Evolutionary conservation across 2,113 vertebrate genomes (phyloP), one percentile per base, ranked within the genome.

Genomic region (Tautogolabrus adspersus): DNA sequence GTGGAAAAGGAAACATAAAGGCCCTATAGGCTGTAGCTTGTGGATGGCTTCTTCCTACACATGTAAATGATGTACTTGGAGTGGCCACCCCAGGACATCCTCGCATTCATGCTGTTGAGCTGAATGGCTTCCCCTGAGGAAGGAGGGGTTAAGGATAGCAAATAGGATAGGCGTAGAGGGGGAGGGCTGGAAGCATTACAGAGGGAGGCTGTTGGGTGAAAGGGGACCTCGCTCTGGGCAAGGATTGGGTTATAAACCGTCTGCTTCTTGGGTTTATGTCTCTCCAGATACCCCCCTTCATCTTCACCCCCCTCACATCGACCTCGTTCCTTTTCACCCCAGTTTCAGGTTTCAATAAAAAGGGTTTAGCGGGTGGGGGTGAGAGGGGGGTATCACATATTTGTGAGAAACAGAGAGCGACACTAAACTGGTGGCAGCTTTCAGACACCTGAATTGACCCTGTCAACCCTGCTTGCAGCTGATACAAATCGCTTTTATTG

Each of bases 41-140:
- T 72, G 70, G 65, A 77, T 10, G 47, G 37, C 44, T 37, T 59
- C 63, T 47, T 76, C 65, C 74, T 79, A 68, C 74, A 84, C 87
- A 87, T 89, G 90, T 91, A 93, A 91, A 85, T 82, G 82, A 89
- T 88, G 84, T 54, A 84, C 74, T 87, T 54, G 69, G 54, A 81
- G 80, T 42, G 26, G 57, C 74, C 68, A 52, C 57, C 56, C 46
- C 55, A 13, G 69, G 23, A 68, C 86, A 86, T 86, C 77, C 49
- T 60, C 6, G 21, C 65, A 71, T 83, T 79, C 65, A 83, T 78
- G 65, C 75, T 62, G 66, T 66, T 52, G 62, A 85, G 61, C 62
- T 82, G 82, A 74, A 84, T 65, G 64, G 60, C 74, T 79, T 76
- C 79, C 84, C 83, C 81, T 82, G 66, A 76, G 79, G 79, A 77